Evolutionary conservation across 1,140 invertebrate species (phyloP), one percentile per base, ranked within the genome.

Genomic region (Saccostrea echinata): DNA sequence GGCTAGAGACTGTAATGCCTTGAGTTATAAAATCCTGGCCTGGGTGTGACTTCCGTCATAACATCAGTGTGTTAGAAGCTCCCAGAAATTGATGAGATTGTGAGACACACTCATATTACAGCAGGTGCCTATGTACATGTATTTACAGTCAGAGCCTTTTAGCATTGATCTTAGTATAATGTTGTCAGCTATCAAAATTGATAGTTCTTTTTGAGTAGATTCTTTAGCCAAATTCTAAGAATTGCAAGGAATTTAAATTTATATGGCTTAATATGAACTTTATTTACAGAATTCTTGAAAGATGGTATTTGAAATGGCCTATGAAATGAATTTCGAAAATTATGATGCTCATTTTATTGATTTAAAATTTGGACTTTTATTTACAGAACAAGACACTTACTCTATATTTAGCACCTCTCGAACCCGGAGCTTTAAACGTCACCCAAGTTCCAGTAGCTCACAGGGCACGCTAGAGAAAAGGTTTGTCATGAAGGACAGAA

Each of bases 401-500:
- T 68, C 51, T 57, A 87, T 91, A 64, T 90, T 86, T 86, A 91
- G 88, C 64, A 86, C 71, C 9, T 51, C 61, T 18, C 88, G 84
- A 24, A 89, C 91, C 27, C 88, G 89, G 71, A 91, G 88, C 68
- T 90, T 90, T 83, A 91, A 89, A 61, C 85, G 89, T 18, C 84
- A 89, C 24, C 33, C 82, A 18, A 84, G 51, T 71, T 57, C 61
- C 33, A 82, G 51, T 30, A 76, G 27, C 27, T 76, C 68, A 30
- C 68, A 76, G 16, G 68, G 68, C 30, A 76, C 68, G 27, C 68
- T 76, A 16, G 68, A 76, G 30, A 76, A 76, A 76, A 76, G 68
- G 68, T 76, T 76, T 76, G 68, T 76, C 68, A 76, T 3, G 12
- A 33, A 6, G 68, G 68, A 16, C 68, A 76, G 27, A 27, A 30